phyloP scores from a whole-genome alignment of 2,888 invertebrate genomes.

The Chaitophorus viminalis region DNA sequence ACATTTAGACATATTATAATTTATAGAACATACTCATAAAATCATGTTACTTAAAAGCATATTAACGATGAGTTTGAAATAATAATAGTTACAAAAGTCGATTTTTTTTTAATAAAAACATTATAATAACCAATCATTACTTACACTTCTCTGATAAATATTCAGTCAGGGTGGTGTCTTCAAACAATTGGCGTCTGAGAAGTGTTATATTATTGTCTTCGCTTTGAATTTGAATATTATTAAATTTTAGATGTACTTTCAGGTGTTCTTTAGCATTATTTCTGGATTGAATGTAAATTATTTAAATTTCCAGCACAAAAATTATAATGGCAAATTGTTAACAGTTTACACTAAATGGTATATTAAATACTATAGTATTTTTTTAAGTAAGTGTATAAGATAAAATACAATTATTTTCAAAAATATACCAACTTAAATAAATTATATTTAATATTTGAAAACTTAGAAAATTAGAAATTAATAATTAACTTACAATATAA shows the following conservation, averaged over 20 bases:
- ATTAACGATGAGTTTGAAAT: neutral
- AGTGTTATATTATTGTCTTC: neutral
- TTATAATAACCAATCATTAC: neutral
- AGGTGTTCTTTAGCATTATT: slow-evolving; percentile 32
- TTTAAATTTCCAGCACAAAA: neutral
- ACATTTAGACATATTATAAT: neutral
- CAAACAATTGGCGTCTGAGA: neutral
- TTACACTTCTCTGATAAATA: slow-evolving; percentile 28
- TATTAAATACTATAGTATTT: no score
- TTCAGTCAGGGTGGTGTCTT: neutral
- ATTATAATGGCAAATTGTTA: no score
- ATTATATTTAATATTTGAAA: neutral
- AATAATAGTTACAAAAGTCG: neutral
- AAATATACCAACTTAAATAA: no score
- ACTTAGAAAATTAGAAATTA: no score
- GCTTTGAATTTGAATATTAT: neutral
- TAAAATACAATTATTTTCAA: no score
- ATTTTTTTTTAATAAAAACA: neutral
- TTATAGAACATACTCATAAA: no score
- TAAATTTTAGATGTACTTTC: slow-evolving; percentile 4
- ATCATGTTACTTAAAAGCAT: no score
- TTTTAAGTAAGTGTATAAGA: no score
- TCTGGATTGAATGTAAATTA: neutral
- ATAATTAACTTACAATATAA: no score
- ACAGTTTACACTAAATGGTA: no score